Percentiles rank a stretch among this genome's conserved stretches.
Conservation (phyloP, 2,888 invertebrate species). For the Erebia aethiops region DNA sequence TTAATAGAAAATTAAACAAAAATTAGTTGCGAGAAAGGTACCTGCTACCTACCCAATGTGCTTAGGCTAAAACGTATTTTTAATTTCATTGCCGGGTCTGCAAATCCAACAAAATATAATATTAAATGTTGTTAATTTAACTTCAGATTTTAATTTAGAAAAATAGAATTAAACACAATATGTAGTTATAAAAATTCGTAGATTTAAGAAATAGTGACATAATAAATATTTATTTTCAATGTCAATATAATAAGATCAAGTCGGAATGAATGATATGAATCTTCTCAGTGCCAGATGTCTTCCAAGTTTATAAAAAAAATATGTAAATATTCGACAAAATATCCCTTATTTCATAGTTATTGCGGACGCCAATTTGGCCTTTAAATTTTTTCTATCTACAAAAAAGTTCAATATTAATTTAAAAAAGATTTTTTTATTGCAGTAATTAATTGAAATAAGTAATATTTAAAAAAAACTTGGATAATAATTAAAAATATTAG, state of each 20-base stretch:
- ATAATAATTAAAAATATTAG: too few species aligned
- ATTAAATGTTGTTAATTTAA: neutral
- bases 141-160: neutral
- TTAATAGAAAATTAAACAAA: neutral
- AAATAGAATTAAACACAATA: neutral
- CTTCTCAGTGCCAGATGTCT: slow-evolving; percentile 54
- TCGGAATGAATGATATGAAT: slow-evolving; percentile 38
- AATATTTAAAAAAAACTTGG: too few species aligned
- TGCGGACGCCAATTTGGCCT: too few species aligned
- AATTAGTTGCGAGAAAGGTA: neutral
- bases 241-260: slow-evolving; percentile 57
- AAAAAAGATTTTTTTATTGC: too few species aligned
- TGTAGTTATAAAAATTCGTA: slow-evolving; percentile 28
- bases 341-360: slow-evolving; percentile 7
- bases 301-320: slow-evolving; percentile 42
- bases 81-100: neutral
- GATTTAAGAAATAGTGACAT: slow-evolving; percentile 24
- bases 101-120: too few species aligned
- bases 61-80: neutral
- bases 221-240: slow-evolving; percentile 70
- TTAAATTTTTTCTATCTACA: too few species aligned
- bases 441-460: too few species aligned
- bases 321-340: neutral
- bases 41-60: neutral
- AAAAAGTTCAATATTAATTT: too few species aligned